These are phyloP conservation scores for Chaenogobius annularis DNA, from an alignment of 2,113 vertebrate genomes.

Conservation along the genomic window DNA sequence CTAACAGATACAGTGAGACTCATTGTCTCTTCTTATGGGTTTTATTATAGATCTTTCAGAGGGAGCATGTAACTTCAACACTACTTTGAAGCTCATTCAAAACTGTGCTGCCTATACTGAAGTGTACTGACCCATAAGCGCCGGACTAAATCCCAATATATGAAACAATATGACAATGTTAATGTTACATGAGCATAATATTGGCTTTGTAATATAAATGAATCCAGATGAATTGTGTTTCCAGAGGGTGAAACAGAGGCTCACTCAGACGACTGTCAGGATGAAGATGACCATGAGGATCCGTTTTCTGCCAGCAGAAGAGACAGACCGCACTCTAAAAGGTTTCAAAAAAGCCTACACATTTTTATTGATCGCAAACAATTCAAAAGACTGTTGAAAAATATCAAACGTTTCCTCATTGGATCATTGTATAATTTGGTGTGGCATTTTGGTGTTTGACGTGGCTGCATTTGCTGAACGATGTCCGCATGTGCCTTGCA, in stretches of 20 bases:
- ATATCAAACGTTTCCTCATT: not conserved
- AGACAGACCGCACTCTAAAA: constrained; percentile 34
- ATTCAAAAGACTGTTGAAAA: not conserved
- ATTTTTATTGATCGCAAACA: not conserved
- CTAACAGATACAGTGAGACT: not conserved
- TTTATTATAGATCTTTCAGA: too few species aligned
- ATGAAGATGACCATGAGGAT: constrained; percentile 17
- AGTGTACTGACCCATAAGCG: too few species aligned
- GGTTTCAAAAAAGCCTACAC: constrained; percentile 9
- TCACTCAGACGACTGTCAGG: constrained; percentile 2
- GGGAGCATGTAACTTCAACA: too few species aligned
- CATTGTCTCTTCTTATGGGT: too few species aligned
- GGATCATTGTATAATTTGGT: not conserved
- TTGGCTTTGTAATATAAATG: not conserved
- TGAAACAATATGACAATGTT: too few species aligned
- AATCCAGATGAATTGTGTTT: not conserved
- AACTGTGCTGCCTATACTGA: too few species aligned
- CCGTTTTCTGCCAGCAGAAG: constrained; percentile 33
- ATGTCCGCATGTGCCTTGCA: constrained; percentile 42
- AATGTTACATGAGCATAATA: not conserved
- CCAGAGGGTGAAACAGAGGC: not conserved
- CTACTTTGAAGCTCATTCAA: too few species aligned
- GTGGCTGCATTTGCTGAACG: not conserved
- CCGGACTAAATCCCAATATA: too few species aligned
- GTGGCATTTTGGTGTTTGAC: not conserved